Evolutionary conservation across 2,797 vertebrate genomes (phyloP).

Genomic region (Melanotaenia trifasciata): DNA sequence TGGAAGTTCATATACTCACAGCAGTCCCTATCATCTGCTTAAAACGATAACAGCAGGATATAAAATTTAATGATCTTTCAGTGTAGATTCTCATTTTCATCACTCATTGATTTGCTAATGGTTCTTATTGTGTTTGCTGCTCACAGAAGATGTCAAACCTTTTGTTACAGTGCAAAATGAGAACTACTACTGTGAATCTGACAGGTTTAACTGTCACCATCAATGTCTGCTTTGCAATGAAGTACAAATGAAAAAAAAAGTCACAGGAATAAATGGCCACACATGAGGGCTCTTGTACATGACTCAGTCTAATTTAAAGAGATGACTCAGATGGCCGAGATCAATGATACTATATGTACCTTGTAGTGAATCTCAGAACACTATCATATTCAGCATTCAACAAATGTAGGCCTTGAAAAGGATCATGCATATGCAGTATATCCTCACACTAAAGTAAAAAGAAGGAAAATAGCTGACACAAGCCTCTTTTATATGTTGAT

Average conservation of each 20-base stretch:
- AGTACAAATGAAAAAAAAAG: background rate
- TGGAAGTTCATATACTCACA: conserved; percentile 15
- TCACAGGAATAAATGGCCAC: background rate
- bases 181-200: conserved; percentile 1
- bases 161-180: background rate
- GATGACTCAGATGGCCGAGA: background rate
- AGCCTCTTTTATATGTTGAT: background rate
- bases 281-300: conserved; percentile 6
- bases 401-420: background rate
- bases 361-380: background rate
- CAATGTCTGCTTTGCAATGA: conserved; percentile 2
- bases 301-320: conserved; percentile 13
- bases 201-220: background rate
- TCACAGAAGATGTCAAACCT: conserved; percentile 20
- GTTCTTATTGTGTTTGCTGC: conserved; percentile 26
- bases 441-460: background rate
- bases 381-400: background rate
- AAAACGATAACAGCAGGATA: conserved; percentile 25
- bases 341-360: background rate
- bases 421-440: background rate
- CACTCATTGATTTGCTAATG: conserved; percentile 24
- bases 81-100: conserved; percentile 12
- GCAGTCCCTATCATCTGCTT: conserved; percentile 13
- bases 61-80: conserved; percentile 12
- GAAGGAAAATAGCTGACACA: background rate